Percentiles rank a stretch among this genome's conserved stretches.
phyloP scores from a whole-genome alignment of 2,113 vertebrate species.

The Lates calcarifer region DNA sequence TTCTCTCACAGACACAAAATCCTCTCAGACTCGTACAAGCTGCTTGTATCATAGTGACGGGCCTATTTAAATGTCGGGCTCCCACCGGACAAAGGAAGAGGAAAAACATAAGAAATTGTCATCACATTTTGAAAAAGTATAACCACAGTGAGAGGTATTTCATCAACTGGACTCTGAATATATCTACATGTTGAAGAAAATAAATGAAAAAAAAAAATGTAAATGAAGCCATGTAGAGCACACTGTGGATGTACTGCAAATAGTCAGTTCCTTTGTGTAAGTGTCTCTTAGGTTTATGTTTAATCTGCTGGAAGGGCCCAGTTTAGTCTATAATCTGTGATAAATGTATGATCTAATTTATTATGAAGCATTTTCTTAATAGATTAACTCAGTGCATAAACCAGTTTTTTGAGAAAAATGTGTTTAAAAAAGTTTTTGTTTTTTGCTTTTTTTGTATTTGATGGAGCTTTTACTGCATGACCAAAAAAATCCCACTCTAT shows the following conservation, averaged over 20 bases:
- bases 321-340: background rate
- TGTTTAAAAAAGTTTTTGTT: background rate
- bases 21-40: constrained; percentile 21
- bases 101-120: background rate
- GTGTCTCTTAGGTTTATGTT: background rate
- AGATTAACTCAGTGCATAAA: background rate
- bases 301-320: background rate
- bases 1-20: constrained; percentile 28
- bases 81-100: background rate
- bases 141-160: background rate
- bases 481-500: constrained; percentile 25
- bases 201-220: background rate
- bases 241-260: background rate
- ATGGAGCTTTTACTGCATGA: constrained; percentile 5
- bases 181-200: background rate
- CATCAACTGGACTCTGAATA: background rate
- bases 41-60: background rate
- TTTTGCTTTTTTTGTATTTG: constrained; percentile 2
- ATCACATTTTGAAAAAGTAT: constrained; percentile 1
- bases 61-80: constrained; percentile 27
- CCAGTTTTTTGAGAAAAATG: background rate
- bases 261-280: background rate
- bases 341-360: background rate
- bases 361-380: background rate
- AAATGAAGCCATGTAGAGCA: background rate